phyloP scores from a whole-genome alignment of 1,140 invertebrate species.

The Psilanteris sp. region DNA sequence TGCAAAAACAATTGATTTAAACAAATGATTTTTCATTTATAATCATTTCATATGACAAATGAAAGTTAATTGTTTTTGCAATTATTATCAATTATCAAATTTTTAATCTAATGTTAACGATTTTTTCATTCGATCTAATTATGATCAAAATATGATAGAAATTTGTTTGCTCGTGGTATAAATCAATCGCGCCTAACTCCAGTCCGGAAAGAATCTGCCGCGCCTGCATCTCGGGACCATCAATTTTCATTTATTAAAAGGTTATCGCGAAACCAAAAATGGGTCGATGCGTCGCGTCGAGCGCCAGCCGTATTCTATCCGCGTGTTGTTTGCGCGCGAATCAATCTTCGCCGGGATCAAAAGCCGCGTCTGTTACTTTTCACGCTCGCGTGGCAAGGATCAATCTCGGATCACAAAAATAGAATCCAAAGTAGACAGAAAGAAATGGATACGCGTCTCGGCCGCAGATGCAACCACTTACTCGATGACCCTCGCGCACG shows the following conservation, averaged over 20 bases:
- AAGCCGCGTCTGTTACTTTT: conserved; percentile 61
- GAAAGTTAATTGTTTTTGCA: too few species aligned
- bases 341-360: conserved; percentile 38
- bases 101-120: too few species aligned
- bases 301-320: conserved; percentile 34
- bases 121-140: too few species aligned
- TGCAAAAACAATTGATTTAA: too few species aligned
- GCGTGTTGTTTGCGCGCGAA: conserved; percentile 47
- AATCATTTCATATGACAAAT: too few species aligned
- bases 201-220: too few species aligned
- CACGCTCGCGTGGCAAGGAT: conserved; percentile 59
- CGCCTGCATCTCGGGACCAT: too few species aligned
- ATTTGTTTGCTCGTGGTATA: too few species aligned
- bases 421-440: conserved; percentile 57
- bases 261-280: conserved; percentile 18
- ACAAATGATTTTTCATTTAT: too few species aligned
- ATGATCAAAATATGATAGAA: too few species aligned
- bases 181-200: too few species aligned
- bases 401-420: conserved; percentile 50
- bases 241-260: conserved; percentile 44
- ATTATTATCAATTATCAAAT: too few species aligned
- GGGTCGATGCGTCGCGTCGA: conserved; percentile 20
- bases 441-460: conserved; percentile 56
- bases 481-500: conserved; percentile 45
- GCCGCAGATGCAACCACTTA: conserved; percentile 59